Base-by-base conservation (phyloP, 2,888 invertebrate species). In the Tipula lateralis region DNA sequence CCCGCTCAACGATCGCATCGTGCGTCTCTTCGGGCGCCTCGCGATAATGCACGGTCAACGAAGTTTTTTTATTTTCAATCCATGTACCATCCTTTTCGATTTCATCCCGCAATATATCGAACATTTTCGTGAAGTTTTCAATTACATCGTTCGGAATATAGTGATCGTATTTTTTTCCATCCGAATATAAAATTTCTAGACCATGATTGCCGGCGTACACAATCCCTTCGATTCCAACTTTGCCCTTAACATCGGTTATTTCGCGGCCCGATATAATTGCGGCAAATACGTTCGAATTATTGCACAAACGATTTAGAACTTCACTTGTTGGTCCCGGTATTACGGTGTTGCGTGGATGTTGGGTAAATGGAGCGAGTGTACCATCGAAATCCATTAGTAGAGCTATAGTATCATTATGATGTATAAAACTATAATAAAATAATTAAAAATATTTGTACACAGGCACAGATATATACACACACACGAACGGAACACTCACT, bases 121-220 rank as follows among this genome's bases (percentile, higher is more conserved):
- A 92, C 84, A 95, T 89, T 85, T 91, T 91, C 2, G 90, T 91
- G 44, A 94, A 94, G 88, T 93, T 93, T 83, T 91, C 92, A 86
- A 93, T 92, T 83, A 93, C 92, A 85, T 94, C 93, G 0, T 91
- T 91, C 0, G 95, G 94, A 91, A 95, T 92, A 1, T 94, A 93
- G 88, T 94, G 94, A 24, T 94, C 93, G 87, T 94, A 94, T 86
- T 93, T 93, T 1, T 93, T 93, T 1, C 94, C 94, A 88, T 95
- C 94, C 0, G 94, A 93, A 89, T 94, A 94, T 83, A 94, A 89
- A 87, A 95, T 95, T 89, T 95, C 95, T 50, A 95, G 89, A 3
- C 95, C 95, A 88, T 95, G 95, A 88, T 94, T 95, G 3, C 95
- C 95, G 5, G 93, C 95, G 87, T 94, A 95, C 0, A 94, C 95